Evolutionary conservation across 2,888 invertebrate species (phyloP), one percentile per base, ranked within the genome.

Genomic region (Glyphotaelius pellucidus): DNA sequence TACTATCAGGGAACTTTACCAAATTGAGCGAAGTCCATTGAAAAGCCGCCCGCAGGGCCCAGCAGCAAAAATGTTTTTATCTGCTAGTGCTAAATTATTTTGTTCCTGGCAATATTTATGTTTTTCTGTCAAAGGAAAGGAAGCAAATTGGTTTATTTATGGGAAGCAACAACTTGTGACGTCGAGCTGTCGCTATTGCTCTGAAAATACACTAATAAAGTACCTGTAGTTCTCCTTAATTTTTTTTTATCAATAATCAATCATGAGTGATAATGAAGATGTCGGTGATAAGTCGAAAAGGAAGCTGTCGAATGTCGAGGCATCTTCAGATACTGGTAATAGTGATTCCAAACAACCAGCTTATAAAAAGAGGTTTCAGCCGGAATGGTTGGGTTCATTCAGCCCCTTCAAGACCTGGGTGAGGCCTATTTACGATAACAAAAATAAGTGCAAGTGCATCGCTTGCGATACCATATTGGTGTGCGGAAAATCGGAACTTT

Each of bases 401-500:
- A 86, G 86, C 42, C 86, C 86, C 9, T 86, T 86, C n/a, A 86
- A 42, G 42, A 30, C 38, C 12, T 86, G 86, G 86, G n/a, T 86
- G 25, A 38, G 86, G 30, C 86, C 86, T n/a, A 42, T 86, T n/a
- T n/a, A 30, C 42, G 42, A 86, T 30, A 42, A 86, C 42, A 30
- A 86, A 12, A 38, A 38, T 42, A 86, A 42, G 30, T 86, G 86
- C 86, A 86, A 42, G n/a, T 86, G 86, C 42, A 30, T 86, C 12
- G 47, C 47, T 4, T 86, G 86, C 42, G 42, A 42, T 86, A 14
- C 42, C 30, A 86, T 86, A 42, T 30, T 86, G 42, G 86, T 86
- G 35, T 86, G 86, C 42, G 86, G 86, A 30, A 86, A 86, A 86
- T 86, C 86, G 14, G 86, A 86, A 86, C 42, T 86, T 38, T 47